Evolutionary conservation across 1,140 invertebrate species (phyloP).

Genomic region (Zaprionus davidi): DNA sequence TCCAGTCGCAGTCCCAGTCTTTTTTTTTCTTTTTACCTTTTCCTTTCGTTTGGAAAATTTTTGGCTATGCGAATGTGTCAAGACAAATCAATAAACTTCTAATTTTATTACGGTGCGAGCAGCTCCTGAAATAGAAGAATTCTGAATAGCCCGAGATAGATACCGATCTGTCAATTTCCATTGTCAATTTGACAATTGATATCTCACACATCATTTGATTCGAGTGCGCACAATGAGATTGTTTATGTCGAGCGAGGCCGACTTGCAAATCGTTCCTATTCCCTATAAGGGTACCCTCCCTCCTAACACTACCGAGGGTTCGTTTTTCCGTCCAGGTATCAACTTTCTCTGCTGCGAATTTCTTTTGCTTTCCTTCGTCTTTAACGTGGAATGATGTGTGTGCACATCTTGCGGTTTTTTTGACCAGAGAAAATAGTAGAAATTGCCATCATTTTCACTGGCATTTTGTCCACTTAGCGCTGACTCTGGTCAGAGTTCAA

Average conservation of each 20-base stretch:
- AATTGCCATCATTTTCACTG: conserved; percentile 65
- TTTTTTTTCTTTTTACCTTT: conserved; percentile 29
- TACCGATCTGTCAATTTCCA: conserved; percentile 82
- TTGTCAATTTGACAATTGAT: conserved; percentile 83
- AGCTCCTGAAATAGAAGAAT: conserved; percentile 7
- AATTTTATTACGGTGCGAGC: conserved; percentile 76
- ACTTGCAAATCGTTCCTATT: conserved; percentile 41
- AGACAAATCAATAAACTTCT: conserved; percentile 84
- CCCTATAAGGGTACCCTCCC: background rate
- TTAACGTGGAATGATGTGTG: conserved; percentile 23
- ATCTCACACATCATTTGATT: conserved; percentile 83
- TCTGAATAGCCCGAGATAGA: conserved; percentile 47
- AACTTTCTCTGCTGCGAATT: conserved; percentile 42
- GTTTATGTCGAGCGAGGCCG: conserved; percentile 65
- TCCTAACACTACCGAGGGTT: conserved; percentile 19
- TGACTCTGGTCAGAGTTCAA: conserved; percentile 71
- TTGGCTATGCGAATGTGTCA: conserved; percentile 69
- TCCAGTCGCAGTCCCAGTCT: background rate
- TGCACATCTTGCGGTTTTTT: conserved; percentile 66
- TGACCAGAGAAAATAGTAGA: conserved; percentile 33
- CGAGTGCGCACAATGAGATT: conserved; percentile 83
- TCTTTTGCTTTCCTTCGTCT: conserved; percentile 25
- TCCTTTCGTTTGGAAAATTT: conserved; percentile 7
- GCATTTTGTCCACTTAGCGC: conserved; percentile 69
- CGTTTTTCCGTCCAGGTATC: conserved; percentile 42